These are phyloP conservation scores for Gryllus bimaculatus DNA, from an alignment of 1,140 invertebrate species.

Conservation along the genomic window DNA sequence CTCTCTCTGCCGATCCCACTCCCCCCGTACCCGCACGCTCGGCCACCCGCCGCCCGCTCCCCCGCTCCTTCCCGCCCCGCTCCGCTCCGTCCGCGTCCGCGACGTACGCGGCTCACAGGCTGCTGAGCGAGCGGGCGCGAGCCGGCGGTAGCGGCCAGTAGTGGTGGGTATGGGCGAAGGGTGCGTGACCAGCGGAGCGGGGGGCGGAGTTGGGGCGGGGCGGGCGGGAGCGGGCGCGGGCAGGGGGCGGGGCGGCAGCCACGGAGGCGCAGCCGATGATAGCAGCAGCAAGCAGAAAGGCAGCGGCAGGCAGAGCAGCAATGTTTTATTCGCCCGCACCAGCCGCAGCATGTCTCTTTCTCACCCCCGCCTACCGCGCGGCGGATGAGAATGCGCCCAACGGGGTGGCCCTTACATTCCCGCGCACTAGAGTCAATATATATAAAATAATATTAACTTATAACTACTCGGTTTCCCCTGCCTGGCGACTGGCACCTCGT, in stretches of 20 bases:
- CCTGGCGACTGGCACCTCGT: neutral
- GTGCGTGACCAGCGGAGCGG: no score
- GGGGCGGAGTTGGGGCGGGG: no score
- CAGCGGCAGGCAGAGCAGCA: slow-evolving; percentile 6
- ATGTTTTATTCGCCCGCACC: neutral
- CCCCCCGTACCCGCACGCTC: no score
- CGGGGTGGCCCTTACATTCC: slow-evolving; percentile 10
- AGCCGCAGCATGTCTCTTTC: neutral
- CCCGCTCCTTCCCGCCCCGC: neutral
- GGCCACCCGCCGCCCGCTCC: no score
- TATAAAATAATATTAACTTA: neutral
- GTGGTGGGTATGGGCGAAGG: no score
- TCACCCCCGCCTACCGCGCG: no score
- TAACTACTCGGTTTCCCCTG: neutral
- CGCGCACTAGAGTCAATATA: slow-evolving; percentile 17
- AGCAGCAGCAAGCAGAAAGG: neutral
- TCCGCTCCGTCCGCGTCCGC: no score
- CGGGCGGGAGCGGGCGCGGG: no score
- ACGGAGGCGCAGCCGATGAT: neutral
- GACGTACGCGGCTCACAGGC: no score
- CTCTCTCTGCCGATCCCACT: no score
- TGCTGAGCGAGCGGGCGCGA: no score
- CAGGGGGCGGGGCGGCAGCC: neutral
- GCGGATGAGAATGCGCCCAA: neutral
- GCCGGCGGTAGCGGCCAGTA: no score